Evolutionary conservation across 2,888 invertebrate genomes (phyloP).

Genomic region (Ectobius pallidus): DNA sequence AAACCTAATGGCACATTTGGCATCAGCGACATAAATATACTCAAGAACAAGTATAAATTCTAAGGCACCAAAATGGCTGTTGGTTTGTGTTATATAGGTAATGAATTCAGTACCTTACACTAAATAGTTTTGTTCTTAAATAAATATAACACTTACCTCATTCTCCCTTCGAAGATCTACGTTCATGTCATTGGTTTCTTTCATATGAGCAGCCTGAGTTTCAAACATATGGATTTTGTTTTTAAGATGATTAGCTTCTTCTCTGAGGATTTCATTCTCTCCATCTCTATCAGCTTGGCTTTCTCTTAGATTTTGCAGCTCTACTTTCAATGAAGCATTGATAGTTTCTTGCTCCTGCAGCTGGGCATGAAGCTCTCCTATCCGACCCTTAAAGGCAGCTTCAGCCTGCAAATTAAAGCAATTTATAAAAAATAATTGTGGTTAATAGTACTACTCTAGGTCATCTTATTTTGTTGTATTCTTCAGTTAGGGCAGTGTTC

Average conservation of each 20-base stretch:
- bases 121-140: no score
- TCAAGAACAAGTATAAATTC: no score
- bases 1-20: no score
- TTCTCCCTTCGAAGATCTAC: slow-evolving; percentile 62
- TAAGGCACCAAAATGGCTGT: no score
- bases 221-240: slow-evolving; percentile 48
- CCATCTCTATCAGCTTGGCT: slow-evolving; percentile 49
- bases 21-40: no score
- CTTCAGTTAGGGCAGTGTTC: no score
- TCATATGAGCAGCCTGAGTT: slow-evolving; percentile 51
- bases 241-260: slow-evolving; percentile 52
- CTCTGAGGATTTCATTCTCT: slow-evolving; percentile 49
- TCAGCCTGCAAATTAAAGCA: slow-evolving; percentile 51
- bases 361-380: slow-evolving; percentile 52
- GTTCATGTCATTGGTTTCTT: slow-evolving; percentile 61
- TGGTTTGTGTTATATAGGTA: no score
- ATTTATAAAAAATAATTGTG: no score
- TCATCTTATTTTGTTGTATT: no score
- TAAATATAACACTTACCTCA: slow-evolving; percentile 55
- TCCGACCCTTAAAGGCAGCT: slow-evolving; percentile 49
- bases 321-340: slow-evolving; percentile 54
- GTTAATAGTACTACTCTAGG: no score
- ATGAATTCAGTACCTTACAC: no score
- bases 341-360: slow-evolving; percentile 52
- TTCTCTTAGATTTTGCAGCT: slow-evolving; percentile 56